Conservation (phyloP, 2,888 invertebrate genomes). For the Ormyrus thymus region DNA sequence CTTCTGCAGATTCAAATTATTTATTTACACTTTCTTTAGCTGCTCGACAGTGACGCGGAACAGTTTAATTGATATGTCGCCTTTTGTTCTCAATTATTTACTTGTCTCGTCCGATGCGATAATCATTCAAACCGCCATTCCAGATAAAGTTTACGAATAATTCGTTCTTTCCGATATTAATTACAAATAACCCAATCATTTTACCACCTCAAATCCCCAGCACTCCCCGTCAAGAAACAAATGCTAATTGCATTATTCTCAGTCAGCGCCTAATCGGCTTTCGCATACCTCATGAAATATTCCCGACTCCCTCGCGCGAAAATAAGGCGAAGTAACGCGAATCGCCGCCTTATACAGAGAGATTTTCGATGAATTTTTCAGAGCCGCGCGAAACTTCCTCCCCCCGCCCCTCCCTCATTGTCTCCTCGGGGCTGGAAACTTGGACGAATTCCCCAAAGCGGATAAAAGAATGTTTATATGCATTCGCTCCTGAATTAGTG, state of each 20-base stretch:
- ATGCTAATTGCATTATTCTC: slow-evolving; percentile 5
- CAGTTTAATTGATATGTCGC: too few species aligned
- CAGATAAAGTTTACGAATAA: too few species aligned
- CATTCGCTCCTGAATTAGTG: slow-evolving; percentile 67
- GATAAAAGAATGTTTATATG: slow-evolving; percentile 69
- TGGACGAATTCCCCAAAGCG: slow-evolving; percentile 62
- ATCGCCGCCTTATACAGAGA: slow-evolving; percentile 7
- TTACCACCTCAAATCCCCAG: too few species aligned
- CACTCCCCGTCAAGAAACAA: not conserved
- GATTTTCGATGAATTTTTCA: slow-evolving; percentile 48
- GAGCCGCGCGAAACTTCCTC: not conserved
- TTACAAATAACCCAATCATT: too few species aligned
- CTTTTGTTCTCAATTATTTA: too few species aligned
- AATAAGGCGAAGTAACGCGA: slow-evolving; percentile 26
- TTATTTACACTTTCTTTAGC: too few species aligned
- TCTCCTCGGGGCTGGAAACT: slow-evolving; percentile 28
- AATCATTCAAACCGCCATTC: too few species aligned
- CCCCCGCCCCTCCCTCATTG: slow-evolving; percentile 1
- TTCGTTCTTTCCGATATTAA: too few species aligned
- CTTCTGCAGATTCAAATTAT: too few species aligned
- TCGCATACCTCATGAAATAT: slow-evolving; percentile 15
- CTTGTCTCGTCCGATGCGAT: too few species aligned
- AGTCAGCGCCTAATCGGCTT: slow-evolving; percentile 34
- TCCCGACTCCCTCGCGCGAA: not conserved
- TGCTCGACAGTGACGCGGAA: too few species aligned